Evolutionary conservation across 30 jellyfish, hydroid and myxozoan species (phyloP).

Genomic region (Pelagia noctiluca): DNA sequence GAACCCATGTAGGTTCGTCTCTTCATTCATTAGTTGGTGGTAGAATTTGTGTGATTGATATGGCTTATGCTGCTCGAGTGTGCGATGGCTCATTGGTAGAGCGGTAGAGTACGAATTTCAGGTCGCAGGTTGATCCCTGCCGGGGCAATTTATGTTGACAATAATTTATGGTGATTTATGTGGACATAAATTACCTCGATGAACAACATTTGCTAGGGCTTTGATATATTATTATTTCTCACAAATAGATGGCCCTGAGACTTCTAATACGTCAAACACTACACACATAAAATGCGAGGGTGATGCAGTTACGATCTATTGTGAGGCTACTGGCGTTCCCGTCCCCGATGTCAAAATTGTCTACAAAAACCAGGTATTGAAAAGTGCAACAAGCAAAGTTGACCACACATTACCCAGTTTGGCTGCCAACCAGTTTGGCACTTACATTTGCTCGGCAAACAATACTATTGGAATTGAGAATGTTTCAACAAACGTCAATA

Average conservation of each 20-base stretch:
- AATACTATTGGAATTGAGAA: neutral
- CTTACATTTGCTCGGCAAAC: neutral
- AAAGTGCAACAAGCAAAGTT: neutral
- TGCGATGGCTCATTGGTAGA: too few species aligned
- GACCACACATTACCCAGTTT: neutral
- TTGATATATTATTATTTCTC: too few species aligned
- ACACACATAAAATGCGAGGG: neutral
- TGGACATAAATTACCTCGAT: too few species aligned
- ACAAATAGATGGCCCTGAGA: constrained; percentile 21
- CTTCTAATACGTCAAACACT: neutral
- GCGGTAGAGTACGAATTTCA: too few species aligned
- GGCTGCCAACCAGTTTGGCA: constrained; percentile 11
- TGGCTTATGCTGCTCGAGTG: too few species aligned
- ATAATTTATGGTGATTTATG: too few species aligned
- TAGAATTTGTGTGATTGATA: too few species aligned
- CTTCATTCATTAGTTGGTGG: too few species aligned
- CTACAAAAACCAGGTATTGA: neutral
- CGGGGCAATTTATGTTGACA: too few species aligned
- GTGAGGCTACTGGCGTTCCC: constrained; percentile 17
- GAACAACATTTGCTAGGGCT: too few species aligned
- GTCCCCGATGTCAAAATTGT: neutral
- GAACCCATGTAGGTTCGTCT: too few species aligned
- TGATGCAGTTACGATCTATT: neutral
- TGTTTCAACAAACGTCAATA: neutral
- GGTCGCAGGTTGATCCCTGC: too few species aligned